Conservation (phyloP, 2,797 vertebrate species). For the Eidolon dupreanum region DNA sequence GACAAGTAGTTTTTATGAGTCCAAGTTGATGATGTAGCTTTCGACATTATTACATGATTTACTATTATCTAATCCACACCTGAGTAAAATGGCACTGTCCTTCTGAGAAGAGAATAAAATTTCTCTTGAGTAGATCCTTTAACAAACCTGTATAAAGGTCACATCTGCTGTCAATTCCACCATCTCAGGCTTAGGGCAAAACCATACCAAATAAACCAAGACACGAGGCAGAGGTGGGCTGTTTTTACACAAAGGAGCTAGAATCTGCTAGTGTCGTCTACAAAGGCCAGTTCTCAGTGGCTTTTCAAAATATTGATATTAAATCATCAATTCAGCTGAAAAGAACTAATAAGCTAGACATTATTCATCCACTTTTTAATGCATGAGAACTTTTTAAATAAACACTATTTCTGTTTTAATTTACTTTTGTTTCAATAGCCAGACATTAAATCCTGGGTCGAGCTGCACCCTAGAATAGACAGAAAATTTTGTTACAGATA, state of each 20-base stretch:
- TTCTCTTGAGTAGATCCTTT: neutral
- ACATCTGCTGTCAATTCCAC: conserved; percentile 25
- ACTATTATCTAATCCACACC: neutral
- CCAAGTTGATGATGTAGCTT: conserved; percentile 53
- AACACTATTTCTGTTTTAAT: neutral
- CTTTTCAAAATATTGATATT: neutral
- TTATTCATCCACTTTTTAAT: neutral
- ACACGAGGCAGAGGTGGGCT: too few relatives aligned
- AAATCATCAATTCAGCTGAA: neutral
- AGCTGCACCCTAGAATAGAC: neutral
- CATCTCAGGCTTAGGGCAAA: neutral
- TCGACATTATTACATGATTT: conserved; percentile 48
- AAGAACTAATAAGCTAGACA: neutral
- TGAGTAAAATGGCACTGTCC: neutral
- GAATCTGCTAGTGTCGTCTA: neutral
- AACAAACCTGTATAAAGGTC: conserved; percentile 46
- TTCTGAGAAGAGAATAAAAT: conserved; percentile 18
- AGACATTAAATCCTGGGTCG: neutral
- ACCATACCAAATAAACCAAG: neutral
- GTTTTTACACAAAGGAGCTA: neutral
- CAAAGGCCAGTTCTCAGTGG: neutral
- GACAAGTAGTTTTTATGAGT: conserved; percentile 28
- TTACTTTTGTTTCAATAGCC: neutral
- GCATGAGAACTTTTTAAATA: neutral
- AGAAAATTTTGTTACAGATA: neutral